phyloP scores from a whole-genome alignment of 1,140 invertebrate species.

The Drosophila watanabei region DNA sequence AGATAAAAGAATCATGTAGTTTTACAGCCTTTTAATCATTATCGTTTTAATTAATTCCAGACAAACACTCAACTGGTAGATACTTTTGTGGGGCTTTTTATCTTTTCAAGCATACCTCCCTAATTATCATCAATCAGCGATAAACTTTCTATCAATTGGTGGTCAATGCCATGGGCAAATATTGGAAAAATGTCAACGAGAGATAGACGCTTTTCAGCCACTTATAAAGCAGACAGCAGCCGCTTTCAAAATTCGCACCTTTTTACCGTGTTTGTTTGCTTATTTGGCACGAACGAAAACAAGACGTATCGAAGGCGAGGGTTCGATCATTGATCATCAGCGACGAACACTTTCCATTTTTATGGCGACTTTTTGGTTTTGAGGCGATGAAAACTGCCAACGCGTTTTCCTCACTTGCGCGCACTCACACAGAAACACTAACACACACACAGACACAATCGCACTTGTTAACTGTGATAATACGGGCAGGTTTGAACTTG shows the following conservation, averaged over 20 bases:
- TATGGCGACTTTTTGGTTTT: constrained; percentile 34
- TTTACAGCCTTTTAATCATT: neutral
- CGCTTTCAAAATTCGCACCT: constrained; percentile 78
- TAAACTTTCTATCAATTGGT: constrained; percentile 50
- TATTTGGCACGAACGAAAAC: constrained; percentile 37
- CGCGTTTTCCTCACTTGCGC: constrained; percentile 62
- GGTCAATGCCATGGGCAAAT: constrained; percentile 34
- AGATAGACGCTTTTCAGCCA: constrained; percentile 26
- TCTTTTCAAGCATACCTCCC: constrained; percentile 21
- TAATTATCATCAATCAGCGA: constrained; percentile 49
- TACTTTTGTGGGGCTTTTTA: constrained; percentile 17
- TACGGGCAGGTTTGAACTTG: constrained; percentile 71
- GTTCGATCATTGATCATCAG: constrained; percentile 66
- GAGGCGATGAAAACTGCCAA: constrained; percentile 56
- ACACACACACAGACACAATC: constrained; percentile 12
- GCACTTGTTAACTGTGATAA: constrained; percentile 50
- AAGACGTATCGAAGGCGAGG: constrained; percentile 9
- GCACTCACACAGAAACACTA: constrained; percentile 23
- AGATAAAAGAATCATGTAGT: neutral
- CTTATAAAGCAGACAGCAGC: constrained; percentile 6
- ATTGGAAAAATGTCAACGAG: constrained; percentile 46
- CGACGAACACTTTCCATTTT: constrained; percentile 72
- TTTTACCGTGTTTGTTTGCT: constrained; percentile 39
- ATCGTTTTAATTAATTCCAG: neutral
- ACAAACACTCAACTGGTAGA: neutral